Percentiles rank a stretch among this genome's conserved stretches.
These are phyloP conservation scores for Bombus sibiricus DNA, from an alignment of 1,140 invertebrate genomes.

Conservation along the genomic window DNA sequence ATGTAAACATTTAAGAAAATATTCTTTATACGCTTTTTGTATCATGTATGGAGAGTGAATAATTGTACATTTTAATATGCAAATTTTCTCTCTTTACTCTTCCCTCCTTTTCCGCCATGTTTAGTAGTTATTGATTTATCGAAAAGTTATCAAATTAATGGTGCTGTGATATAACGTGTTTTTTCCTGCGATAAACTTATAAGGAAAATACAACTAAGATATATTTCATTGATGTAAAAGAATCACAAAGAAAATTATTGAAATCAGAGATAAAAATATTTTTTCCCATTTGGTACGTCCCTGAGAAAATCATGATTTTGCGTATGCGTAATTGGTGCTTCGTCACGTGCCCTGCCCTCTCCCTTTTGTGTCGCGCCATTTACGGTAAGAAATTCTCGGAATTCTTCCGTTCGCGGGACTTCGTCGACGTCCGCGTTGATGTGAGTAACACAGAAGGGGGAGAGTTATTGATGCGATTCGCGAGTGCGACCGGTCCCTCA, in stretches of 20 bases:
- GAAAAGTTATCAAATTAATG: background rate
- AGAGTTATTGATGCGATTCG: slow-evolving; percentile 61
- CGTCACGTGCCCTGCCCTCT: slow-evolving; percentile 70
- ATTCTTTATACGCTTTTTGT: slow-evolving; percentile 3
- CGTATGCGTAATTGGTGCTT: slow-evolving; percentile 41
- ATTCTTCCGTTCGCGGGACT: slow-evolving; percentile 67
- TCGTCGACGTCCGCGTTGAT: slow-evolving; percentile 57
- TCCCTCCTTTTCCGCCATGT: background rate
- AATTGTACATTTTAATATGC: background rate
- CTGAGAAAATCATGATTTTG: slow-evolving; percentile 34
- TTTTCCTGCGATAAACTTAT: background rate
- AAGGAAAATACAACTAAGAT: background rate
- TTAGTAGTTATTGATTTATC: background rate
- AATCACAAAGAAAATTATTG: background rate
- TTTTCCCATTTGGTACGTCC: background rate
- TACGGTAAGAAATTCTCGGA: slow-evolving; percentile 76
- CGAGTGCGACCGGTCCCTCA: slow-evolving; percentile 35
- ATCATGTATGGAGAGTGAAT: background rate
- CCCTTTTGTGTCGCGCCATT: slow-evolving; percentile 66
- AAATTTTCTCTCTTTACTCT: background rate
- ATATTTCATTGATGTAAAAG: background rate
- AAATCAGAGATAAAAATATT: background rate
- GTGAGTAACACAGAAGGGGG: slow-evolving; percentile 52
- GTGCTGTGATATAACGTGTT: background rate
- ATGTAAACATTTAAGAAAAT: background rate